Conservation (phyloP, 1,140 invertebrate genomes). For the Amphibalanus amphitrite region DNA sequence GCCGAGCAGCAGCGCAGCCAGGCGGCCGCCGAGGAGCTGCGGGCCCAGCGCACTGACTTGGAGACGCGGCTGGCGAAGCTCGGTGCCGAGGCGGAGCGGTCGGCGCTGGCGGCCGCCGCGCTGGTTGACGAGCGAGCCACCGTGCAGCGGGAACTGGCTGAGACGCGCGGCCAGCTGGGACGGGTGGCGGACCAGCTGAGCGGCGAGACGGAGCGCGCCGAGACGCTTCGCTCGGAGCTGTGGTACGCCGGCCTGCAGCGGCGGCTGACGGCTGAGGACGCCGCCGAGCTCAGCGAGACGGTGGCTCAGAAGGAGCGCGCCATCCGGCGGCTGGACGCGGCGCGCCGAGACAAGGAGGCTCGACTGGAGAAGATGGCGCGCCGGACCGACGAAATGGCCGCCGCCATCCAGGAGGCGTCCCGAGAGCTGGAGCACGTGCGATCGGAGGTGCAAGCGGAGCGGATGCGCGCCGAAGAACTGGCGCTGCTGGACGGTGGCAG, state of each 20-base stretch:
- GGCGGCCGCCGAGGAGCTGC: neutral
- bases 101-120: neutral
- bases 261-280: neutral
- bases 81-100: neutral
- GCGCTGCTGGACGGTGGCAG: neutral
- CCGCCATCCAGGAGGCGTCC: neutral
- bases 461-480: neutral
- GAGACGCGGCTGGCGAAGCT: neutral
- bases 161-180: neutral
- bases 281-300: no score
- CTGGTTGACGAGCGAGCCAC: neutral
- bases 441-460: neutral
- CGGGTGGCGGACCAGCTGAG: neutral
- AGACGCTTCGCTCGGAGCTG: neutral
- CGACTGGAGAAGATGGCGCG: neutral
- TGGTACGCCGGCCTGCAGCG: slow-evolving; percentile 1
- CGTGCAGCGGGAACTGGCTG: neutral
- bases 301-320: neutral
- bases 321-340: neutral
- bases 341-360: neutral
- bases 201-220: neutral
- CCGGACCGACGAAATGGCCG: neutral
- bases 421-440: neutral
- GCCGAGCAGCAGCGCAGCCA: neutral
- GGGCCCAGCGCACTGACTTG: neutral